A percentile compares a stretch with the other conserved stretches of the same genome.
phyloP scores from a whole-genome alignment of 37 sponge, comb jelly and placozoan genomes.

The Halisarca cf. caerulea region DNA sequence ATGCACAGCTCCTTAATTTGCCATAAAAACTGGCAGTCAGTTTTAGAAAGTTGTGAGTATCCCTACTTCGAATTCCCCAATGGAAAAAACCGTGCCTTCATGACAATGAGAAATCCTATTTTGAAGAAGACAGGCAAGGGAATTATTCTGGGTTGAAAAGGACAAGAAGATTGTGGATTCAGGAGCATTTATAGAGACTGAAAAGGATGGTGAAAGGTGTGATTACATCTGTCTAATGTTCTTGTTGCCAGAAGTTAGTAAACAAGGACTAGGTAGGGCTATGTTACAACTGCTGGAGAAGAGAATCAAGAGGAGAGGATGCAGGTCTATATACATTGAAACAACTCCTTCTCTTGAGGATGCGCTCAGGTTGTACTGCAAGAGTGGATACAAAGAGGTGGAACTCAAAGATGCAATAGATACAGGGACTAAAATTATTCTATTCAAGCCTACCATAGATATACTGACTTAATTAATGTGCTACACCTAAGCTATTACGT shows the following conservation, averaged over 20 bases:
- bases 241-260: conserved; percentile 47
- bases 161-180: conserved; percentile 28
- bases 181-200: conserved; percentile 35
- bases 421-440: no score
- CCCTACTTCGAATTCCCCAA: conserved; percentile 52
- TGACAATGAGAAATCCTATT: conserved; percentile 37
- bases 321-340: conserved; percentile 28
- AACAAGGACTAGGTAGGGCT: conserved; percentile 44
- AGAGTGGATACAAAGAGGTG: neutral
- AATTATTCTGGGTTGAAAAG: conserved; percentile 49
- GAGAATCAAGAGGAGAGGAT: conserved; percentile 37
- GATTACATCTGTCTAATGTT: conserved; percentile 60
- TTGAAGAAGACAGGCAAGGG: conserved; percentile 10
- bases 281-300: conserved; percentile 46
- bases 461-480: no score
- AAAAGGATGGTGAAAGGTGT: neutral
- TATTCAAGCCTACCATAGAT: no score
- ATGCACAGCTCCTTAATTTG: no score
- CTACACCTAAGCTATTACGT: no score
- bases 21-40: neutral
- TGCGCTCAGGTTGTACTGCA: conserved; percentile 34
- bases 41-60: conserved; percentile 29
- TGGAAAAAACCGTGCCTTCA: conserved; percentile 30
- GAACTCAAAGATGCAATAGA: no score
- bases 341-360: conserved; percentile 36